Evolutionary conservation across 2,113 vertebrate genomes (phyloP).

Genomic region (Meleagris gallopavo): DNA sequence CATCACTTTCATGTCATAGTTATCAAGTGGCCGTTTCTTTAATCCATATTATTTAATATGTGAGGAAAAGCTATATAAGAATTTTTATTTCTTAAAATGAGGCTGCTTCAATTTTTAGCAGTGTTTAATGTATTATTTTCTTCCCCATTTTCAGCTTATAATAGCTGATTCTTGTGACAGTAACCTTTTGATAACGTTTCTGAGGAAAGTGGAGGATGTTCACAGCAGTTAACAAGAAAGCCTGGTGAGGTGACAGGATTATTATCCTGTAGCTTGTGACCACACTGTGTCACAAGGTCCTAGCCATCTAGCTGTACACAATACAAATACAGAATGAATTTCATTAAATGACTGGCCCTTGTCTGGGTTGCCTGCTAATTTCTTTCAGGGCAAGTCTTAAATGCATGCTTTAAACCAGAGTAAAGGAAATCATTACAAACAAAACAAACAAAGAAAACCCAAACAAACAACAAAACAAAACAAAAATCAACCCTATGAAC

Average conservation of each 20-base stretch:
- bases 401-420: not conserved
- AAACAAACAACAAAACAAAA: no score
- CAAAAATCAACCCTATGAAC: not conserved
- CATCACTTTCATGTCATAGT: not conserved
- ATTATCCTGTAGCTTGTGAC: not conserved
- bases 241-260: not conserved
- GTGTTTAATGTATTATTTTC: not conserved
- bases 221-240: not conserved
- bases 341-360: not conserved
- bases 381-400: not conserved
- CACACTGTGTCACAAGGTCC: not conserved
- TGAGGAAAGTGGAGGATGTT: not conserved
- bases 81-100: not conserved
- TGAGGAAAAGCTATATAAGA: not conserved
- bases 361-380: not conserved
- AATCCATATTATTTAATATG: not conserved
- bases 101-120: not conserved
- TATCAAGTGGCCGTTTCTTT: not conserved
- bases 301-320: not conserved
- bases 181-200: not conserved
- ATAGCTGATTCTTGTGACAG: not conserved
- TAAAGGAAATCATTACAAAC: not conserved
- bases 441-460: not conserved
- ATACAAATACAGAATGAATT: not conserved
- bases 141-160: not conserved